phyloP scores from a whole-genome alignment of 1,140 invertebrate species.

The Cotesia glomerata region DNA sequence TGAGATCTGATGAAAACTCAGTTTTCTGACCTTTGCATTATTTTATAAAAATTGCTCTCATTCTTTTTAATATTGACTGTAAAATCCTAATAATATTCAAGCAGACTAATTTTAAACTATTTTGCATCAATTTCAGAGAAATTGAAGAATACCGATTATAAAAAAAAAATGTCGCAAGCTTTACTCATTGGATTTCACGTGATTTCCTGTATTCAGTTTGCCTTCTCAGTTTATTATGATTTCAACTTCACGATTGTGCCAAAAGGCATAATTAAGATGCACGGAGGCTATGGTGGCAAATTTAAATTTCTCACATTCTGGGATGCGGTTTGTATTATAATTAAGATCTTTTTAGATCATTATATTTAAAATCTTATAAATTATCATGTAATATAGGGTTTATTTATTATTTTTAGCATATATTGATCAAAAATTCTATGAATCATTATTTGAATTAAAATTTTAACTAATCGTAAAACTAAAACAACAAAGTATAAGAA shows the following conservation, averaged over 20 bases:
- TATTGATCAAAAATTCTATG: no score
- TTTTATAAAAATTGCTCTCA: no score
- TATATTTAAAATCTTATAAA: neutral
- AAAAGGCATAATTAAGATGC: slow-evolving; percentile 52
- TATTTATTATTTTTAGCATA: no score
- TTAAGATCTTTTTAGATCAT: neutral
- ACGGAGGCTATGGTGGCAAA: slow-evolving; percentile 72
- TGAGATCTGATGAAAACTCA: no score
- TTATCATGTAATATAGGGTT: neutral
- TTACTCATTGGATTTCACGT: slow-evolving; percentile 69
- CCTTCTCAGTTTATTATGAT: slow-evolving; percentile 78
- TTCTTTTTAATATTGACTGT: no score
- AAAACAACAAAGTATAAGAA: no score
- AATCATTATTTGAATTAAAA: no score
- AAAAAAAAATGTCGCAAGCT: slow-evolving; percentile 48
- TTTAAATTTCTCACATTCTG: slow-evolving; percentile 88
- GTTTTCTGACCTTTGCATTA: no score
- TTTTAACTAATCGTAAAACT: no score
- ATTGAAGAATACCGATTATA: neutral
- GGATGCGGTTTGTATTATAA: slow-evolving; percentile 75
- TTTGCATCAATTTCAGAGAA: neutral
- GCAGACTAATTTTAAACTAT: no score
- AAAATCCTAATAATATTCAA: no score
- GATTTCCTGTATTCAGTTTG: slow-evolving; percentile 71
- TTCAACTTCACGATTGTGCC: slow-evolving; percentile 73